Evolutionary conservation across 2,797 vertebrate species (phyloP), one percentile per base, ranked within the genome.

Genomic region (Poliocrania exsul): DNA sequence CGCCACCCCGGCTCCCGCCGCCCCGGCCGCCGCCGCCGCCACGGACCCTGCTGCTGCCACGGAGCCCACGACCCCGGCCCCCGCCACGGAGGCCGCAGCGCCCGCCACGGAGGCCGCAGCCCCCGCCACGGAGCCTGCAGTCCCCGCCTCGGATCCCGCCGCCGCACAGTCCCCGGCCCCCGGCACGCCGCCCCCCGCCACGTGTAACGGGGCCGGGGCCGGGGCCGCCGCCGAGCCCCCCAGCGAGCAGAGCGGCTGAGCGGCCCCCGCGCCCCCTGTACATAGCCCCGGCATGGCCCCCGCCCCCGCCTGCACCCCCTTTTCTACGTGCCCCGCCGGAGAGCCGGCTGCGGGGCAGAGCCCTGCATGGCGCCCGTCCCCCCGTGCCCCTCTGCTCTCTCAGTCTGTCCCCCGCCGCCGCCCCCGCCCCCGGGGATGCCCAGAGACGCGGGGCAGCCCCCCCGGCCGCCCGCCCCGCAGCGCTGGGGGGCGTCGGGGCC

Each of bases 241-340:
- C 73, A 96, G 97, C 29, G 98, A 98, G 97, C 98, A 98, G 96
- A 97, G 94, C 29, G 98, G 98, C 97, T 98, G 97, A 97, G 95
- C 80, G 97, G 96, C 95, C 96, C 97, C 95, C 86, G 80, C 66
- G 62, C 83, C 86, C 95, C 96, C 56, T 97, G 97, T 98, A 97
- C 85, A 97, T 97, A 97, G 82, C 95, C 92, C 95, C 90, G 96
- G 97, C 97, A 97, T 98, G 97, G 96, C 94, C 95, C 53, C 24
- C 44, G 4, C 5, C 74, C 95, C 82, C 53, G 94, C 91, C 46
- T 85, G 81, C 95, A 29, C 77, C 92, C 91, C n/a, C 80, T 96
- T 97, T 95, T 95, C 95, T 96, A 90, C 88, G 83, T 96, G 96
- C 93, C 94, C 93, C 87, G 87, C 51, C 56, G 83, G 77, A 94